Evolutionary conservation across 2,888 invertebrate genomes (phyloP).

Genomic region (Tigriopus californicus): DNA sequence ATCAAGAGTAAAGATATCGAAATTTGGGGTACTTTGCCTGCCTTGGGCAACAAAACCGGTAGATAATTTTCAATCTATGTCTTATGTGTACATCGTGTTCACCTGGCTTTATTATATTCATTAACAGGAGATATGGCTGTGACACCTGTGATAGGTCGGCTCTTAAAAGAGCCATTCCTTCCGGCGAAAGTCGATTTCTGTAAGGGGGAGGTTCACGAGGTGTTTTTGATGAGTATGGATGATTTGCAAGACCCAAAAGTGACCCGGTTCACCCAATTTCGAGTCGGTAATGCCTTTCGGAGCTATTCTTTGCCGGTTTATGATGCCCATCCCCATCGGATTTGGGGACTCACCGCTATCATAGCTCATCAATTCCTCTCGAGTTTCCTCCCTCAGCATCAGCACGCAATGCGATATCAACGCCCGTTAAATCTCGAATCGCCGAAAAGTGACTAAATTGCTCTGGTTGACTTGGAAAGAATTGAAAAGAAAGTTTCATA

Average conservation of each 20-base stretch:
- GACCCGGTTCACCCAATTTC: conserved; percentile 4
- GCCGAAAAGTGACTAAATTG: too few relatives aligned
- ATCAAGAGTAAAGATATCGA: neutral
- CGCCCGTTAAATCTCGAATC: neutral
- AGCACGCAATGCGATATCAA: neutral
- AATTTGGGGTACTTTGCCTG: neutral
- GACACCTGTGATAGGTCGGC: neutral
- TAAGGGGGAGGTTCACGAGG: neutral
- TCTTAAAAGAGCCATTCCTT: neutral
- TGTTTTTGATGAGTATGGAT: neutral
- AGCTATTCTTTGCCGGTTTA: conserved; percentile 8
- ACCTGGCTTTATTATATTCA: too few relatives aligned
- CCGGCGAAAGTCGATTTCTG: neutral
- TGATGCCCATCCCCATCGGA: neutral
- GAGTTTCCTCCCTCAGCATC: neutral
- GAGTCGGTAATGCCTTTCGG: neutral
- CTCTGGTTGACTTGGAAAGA: too few relatives aligned
- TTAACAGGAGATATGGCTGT: neutral
- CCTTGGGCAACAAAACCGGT: neutral
- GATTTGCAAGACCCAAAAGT: neutral
- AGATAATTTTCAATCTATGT: neutral
- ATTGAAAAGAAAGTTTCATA: too few relatives aligned
- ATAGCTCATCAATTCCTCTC: conserved; percentile 1
- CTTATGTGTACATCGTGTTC: too few relatives aligned
- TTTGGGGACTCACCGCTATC: conserved; percentile 12